Evolutionary conservation across 2,797 vertebrate species (phyloP).

Genomic region (Scarus forsteni): DNA sequence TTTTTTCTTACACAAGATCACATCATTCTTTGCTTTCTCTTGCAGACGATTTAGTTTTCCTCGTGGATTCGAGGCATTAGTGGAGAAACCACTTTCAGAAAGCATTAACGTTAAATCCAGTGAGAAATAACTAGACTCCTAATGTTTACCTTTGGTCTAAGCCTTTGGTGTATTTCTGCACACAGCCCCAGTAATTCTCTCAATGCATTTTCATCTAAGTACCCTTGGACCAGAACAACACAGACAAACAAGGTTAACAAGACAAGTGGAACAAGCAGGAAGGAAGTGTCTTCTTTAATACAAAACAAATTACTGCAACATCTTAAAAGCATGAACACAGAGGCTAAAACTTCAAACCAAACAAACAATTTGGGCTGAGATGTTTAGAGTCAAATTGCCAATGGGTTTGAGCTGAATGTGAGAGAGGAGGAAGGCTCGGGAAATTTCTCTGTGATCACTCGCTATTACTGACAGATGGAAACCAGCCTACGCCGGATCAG

Average conservation of each 20-base stretch:
- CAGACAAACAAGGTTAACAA: constrained; percentile 53
- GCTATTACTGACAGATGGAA: constrained; percentile 75
- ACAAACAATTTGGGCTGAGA: constrained; percentile 59
- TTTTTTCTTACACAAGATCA: constrained; percentile 3
- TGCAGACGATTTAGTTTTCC: neutral
- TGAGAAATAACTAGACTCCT: constrained; percentile 20
- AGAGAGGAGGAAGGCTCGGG: constrained; percentile 38
- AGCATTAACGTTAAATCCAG: constrained; percentile 11
- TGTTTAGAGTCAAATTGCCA: constrained; percentile 57
- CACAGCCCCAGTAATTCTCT: neutral
- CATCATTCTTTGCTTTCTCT: constrained; percentile 2
- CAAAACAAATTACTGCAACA: constrained; percentile 14
- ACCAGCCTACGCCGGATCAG: constrained; percentile 71
- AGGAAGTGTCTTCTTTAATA: constrained; percentile 32
- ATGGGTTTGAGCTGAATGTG: constrained; percentile 46
- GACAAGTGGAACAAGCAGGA: constrained; percentile 24
- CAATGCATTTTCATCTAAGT: constrained; percentile 17
- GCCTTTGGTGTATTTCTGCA: constrained; percentile 1
- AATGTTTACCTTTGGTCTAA: constrained; percentile 22
- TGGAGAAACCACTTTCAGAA: constrained; percentile 10
- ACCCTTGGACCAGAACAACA: constrained; percentile 29
- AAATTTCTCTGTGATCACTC: constrained; percentile 62
- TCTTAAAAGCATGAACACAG: constrained; percentile 47
- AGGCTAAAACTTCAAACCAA: constrained; percentile 5
- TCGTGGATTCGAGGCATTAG: constrained; percentile 5